Conservation (phyloP, 2,888 invertebrate genomes). For the Cryptocephalus moraei region DNA sequence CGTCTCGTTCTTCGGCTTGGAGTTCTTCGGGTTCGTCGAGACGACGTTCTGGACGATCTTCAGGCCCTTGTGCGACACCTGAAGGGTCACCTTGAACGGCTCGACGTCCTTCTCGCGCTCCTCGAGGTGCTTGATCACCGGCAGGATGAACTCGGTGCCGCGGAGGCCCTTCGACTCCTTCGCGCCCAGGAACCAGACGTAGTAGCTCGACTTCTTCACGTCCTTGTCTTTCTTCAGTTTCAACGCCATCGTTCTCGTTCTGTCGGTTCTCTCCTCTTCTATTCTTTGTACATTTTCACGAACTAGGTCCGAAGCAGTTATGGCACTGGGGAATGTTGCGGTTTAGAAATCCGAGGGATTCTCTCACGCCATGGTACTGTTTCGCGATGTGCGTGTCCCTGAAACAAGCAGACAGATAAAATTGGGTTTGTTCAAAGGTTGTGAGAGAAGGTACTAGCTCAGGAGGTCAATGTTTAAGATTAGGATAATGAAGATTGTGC, state of each 20-base stretch:
- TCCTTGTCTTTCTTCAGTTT: constrained; percentile 78
- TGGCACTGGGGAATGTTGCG: no score
- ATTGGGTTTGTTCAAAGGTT: no score
- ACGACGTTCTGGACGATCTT: constrained; percentile 77
- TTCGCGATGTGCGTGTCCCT: no score
- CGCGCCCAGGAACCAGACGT: constrained; percentile 92
- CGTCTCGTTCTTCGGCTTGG: constrained; percentile 45
- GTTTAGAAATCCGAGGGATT: no score
- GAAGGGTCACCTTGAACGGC: constrained; percentile 82
- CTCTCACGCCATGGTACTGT: no score
- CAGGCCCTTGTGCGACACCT: constrained; percentile 85
- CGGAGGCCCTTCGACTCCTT: constrained; percentile 85
- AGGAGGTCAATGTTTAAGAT: no score
- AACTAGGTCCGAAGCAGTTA: background rate
- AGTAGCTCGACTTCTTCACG: constrained; percentile 83
- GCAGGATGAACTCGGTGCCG: constrained; percentile 76
- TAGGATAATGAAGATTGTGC: no score
- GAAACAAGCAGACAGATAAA: no score
- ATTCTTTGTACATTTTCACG: background rate
- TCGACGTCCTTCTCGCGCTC: constrained; percentile 78
- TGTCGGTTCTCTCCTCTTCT: no score
- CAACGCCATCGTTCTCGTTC: constrained; percentile 54
- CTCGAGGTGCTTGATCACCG: constrained; percentile 74
- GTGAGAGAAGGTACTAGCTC: no score
- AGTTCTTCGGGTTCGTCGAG: constrained; percentile 24